Evolutionary conservation across 2,888 invertebrate genomes (phyloP).

Genomic region (Sisyra terminalis): DNA sequence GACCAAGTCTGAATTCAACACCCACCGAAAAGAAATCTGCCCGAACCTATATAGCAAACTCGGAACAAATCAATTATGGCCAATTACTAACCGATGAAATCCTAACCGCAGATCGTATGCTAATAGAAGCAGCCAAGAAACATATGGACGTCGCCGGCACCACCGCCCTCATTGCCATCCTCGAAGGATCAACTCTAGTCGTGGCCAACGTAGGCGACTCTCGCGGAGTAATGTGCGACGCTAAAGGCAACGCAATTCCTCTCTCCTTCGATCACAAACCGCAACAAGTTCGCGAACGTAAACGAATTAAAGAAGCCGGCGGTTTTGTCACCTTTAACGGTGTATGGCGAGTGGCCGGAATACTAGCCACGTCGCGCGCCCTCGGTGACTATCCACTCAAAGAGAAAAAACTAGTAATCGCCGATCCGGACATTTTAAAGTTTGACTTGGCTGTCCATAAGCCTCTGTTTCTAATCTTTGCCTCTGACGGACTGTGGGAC

Average conservation of each 20-base stretch:
- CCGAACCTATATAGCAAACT: constrained; percentile 46
- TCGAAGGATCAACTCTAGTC: constrained; percentile 65
- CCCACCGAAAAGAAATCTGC: constrained; percentile 27
- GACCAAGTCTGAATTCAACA: constrained; percentile 29
- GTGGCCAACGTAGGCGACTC: constrained; percentile 97
- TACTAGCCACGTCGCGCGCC: constrained; percentile 85
- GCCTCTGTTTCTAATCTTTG: constrained; percentile 80
- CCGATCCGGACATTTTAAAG: constrained; percentile 86
- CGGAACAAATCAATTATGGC: constrained; percentile 60
- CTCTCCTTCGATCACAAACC: constrained; percentile 95
- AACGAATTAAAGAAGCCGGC: constrained; percentile 86
- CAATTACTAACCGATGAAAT: constrained; percentile 76
- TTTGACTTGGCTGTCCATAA: constrained; percentile 76
- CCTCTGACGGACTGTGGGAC: constrained; percentile 95
- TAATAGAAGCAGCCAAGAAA: constrained; percentile 70
- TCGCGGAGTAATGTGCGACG: constrained; percentile 88
- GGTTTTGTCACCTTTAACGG: constrained; percentile 91
- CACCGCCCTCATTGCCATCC: constrained; percentile 77
- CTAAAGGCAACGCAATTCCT: constrained; percentile 75
- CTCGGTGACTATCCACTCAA: constrained; percentile 92
- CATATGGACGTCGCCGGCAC: constrained; percentile 68
- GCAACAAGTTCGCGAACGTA: constrained; percentile 83
- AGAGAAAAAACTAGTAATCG: constrained; percentile 83
- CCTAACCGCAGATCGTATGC: constrained; percentile 61
- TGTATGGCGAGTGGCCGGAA: constrained; percentile 92